phyloP scores from a whole-genome alignment of 2,797 vertebrate genomes.

The Loriculus beryllinus region DNA sequence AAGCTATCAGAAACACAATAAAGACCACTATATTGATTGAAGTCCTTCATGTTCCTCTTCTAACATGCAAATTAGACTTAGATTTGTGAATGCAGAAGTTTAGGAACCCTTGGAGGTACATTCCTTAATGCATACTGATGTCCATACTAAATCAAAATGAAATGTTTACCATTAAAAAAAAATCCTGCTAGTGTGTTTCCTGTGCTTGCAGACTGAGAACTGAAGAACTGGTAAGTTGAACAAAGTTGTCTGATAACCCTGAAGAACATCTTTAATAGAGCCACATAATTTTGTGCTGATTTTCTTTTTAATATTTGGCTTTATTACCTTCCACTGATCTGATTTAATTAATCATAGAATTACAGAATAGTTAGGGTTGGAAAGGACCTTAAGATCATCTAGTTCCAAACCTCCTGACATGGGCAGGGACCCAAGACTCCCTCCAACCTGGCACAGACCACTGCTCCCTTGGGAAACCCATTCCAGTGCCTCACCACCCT shows the following conservation, averaged over 20 bases:
- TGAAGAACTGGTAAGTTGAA: constrained; percentile 28
- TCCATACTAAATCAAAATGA: constrained; percentile 54
- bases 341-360: constrained; percentile 12
- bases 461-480: too few relatives aligned
- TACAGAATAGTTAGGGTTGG: neutral
- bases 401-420: neutral
- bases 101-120: constrained; percentile 42
- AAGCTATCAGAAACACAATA: constrained; percentile 72
- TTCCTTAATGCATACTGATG: constrained; percentile 61
- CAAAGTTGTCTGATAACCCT: constrained; percentile 29
- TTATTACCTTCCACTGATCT: constrained; percentile 43
- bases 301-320: constrained; percentile 54
- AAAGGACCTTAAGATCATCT: neutral
- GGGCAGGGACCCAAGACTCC: neutral
- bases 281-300: neutral
- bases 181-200: constrained; percentile 5
- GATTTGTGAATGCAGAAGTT: constrained; percentile 72
- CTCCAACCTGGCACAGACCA: neutral
- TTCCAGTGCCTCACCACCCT: too few relatives aligned
- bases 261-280: constrained; percentile 32
- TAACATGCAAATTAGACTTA: constrained; percentile 78
- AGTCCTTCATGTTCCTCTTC: constrained; percentile 70
- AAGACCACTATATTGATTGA: constrained; percentile 65
- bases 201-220: neutral
- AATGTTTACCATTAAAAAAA: constrained; percentile 40